Evolutionary conservation across 2,888 invertebrate genomes (phyloP).

Genomic region (Trisateles emortualis): DNA sequence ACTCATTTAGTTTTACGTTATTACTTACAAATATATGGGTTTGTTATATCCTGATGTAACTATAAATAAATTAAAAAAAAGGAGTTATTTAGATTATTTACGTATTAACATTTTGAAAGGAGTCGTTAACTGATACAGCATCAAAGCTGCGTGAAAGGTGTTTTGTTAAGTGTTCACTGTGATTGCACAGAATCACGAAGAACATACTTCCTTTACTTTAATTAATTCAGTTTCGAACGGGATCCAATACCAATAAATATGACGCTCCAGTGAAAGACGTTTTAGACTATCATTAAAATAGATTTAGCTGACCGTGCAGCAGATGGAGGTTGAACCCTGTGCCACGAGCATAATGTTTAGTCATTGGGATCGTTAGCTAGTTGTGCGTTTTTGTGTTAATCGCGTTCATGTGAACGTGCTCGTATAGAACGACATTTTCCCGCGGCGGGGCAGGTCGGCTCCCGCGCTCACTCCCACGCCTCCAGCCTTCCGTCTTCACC

Average conservation of each 20-base stretch:
- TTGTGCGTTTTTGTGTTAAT: slow-evolving; percentile 49
- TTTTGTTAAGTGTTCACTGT: slow-evolving; percentile 29
- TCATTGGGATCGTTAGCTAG: slow-evolving; percentile 47
- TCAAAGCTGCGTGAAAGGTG: slow-evolving; percentile 60
- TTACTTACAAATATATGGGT: too few species aligned
- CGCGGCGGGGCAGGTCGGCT: slow-evolving; percentile 69
- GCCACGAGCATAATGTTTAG: slow-evolving; percentile 13
- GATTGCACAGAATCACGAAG: slow-evolving; percentile 52
- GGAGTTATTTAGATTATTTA: slow-evolving; percentile 47
- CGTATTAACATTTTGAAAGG: slow-evolving; percentile 55
- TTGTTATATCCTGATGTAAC: too few species aligned
- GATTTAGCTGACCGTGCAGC: slow-evolving; percentile 32
- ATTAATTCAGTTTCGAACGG: slow-evolving; percentile 56
- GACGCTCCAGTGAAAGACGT: slow-evolving; percentile 40
- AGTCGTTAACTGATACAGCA: slow-evolving; percentile 63
- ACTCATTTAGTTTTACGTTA: too few species aligned
- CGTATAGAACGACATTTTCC: slow-evolving; percentile 68
- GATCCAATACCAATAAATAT: slow-evolving; percentile 56
- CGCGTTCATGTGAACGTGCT: slow-evolving; percentile 63
- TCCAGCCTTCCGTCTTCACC: slow-evolving; percentile 73
- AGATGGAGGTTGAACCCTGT: slow-evolving; percentile 14
- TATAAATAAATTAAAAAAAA: too few species aligned
- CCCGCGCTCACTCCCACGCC: slow-evolving; percentile 75
- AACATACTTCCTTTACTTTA: slow-evolving; percentile 55
- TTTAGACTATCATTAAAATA: slow-evolving; percentile 47